Evolutionary conservation across 2,888 invertebrate species (phyloP).

Genomic region (Kuschelorhynchus macadamiae): DNA sequence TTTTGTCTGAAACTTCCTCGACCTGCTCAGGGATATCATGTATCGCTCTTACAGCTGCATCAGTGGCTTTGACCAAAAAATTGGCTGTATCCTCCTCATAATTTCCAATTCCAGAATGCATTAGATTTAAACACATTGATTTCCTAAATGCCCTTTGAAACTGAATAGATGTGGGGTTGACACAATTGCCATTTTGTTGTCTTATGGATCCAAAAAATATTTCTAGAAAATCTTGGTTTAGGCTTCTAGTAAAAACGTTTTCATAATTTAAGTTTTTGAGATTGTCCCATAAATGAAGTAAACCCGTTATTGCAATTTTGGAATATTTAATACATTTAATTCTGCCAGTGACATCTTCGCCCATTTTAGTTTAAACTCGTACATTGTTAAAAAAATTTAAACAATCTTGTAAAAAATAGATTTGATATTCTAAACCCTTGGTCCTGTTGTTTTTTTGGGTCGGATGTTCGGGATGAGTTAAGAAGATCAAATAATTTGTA

Average conservation of each 20-base stretch:
- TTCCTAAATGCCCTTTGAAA: not conserved
- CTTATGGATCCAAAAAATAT: too few species aligned
- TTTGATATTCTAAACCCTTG: not conserved
- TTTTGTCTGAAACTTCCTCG: too few species aligned
- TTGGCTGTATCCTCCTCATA: not conserved
- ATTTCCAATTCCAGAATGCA: not conserved
- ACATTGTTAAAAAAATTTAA: not conserved
- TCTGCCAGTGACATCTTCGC: not conserved
- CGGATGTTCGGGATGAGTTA: not conserved
- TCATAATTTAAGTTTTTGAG: too few species aligned
- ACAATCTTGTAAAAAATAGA: not conserved
- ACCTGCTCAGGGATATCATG: too few species aligned
- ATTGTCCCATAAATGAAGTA: too few species aligned
- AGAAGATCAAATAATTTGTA: constrained; percentile 27
- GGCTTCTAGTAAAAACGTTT: not conserved
- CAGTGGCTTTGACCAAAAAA: too few species aligned
- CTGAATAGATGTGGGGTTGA: not conserved
- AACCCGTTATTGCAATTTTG: too few species aligned
- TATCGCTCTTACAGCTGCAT: too few species aligned
- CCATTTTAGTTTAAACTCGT: not conserved
- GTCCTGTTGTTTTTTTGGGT: not conserved
- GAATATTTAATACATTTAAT: not conserved
- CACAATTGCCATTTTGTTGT: not conserved
- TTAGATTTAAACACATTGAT: not conserved
- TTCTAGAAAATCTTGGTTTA: too few species aligned